These are phyloP conservation scores for Mohoua ochrocephala DNA, from an alignment of 2,113 vertebrate species.

Conservation along the genomic window DNA sequence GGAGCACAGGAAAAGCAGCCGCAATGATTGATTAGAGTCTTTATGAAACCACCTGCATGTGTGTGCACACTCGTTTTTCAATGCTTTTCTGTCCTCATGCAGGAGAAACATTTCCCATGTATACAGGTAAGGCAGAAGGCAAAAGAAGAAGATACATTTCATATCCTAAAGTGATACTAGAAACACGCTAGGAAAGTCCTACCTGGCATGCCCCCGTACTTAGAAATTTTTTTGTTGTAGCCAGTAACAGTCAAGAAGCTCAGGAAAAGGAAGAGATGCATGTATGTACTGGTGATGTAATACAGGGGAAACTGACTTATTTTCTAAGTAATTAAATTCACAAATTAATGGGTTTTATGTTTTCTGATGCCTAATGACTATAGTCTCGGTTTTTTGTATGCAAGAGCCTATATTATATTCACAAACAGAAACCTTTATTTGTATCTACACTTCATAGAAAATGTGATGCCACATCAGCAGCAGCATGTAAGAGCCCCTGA, in stretches of 20 bases:
- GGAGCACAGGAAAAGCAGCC: neutral
- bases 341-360: neutral
- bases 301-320: neutral
- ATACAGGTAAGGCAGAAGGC: neutral
- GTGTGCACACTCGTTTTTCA: neutral
- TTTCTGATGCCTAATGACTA: neutral
- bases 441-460: neutral
- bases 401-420: neutral
- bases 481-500: neutral
- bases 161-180: neutral
- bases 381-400: neutral
- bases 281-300: neutral
- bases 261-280: neutral
- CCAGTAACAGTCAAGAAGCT: neutral
- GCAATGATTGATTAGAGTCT: neutral
- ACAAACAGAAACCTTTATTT: neutral
- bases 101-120: neutral
- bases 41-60: neutral
- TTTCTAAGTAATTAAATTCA: neutral
- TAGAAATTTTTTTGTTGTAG: neutral
- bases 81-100: neutral
- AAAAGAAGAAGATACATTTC: neutral
- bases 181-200: neutral
- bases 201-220: neutral
- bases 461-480: neutral